These are phyloP conservation scores for Enteromius argenteus DNA, from an alignment of 2,797 vertebrate species.

Conservation along the genomic window DNA sequence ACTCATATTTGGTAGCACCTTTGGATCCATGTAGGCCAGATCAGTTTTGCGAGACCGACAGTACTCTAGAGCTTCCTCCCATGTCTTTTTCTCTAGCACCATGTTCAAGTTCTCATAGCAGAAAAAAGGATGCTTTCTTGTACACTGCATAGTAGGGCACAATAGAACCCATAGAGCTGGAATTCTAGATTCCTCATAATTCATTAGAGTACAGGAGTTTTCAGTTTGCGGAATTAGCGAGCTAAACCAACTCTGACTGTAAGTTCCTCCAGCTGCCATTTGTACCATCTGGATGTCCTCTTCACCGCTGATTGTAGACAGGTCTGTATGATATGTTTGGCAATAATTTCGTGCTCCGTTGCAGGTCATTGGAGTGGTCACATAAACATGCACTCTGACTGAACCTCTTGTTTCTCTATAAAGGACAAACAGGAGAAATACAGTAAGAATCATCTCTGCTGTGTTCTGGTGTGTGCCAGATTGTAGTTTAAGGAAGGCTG, in stretches of 20 bases:
- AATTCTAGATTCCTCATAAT: neutral
- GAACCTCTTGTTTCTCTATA: neutral
- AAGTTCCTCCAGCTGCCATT: neutral
- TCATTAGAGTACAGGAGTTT: neutral
- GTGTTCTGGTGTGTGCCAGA: neutral
- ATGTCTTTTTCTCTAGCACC: conserved; percentile 34
- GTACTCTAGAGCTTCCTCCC: conserved; percentile 39
- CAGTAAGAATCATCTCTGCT: conserved; percentile 18
- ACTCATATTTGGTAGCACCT: neutral
- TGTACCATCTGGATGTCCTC: neutral
- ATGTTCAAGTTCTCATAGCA: conserved; percentile 10
- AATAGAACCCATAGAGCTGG: neutral
- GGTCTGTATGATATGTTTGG: conserved; percentile 5
- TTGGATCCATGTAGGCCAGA: neutral
- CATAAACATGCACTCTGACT: neutral
- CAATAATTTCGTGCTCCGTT: neutral
- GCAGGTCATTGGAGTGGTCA: conserved; percentile 10
- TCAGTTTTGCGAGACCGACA: neutral
- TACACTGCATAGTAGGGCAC: neutral
- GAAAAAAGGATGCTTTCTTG: neutral
- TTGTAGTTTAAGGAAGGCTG: neutral
- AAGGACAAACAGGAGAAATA: neutral
- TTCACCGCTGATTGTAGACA: neutral
- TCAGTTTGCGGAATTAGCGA: neutral
- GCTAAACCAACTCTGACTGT: neutral